phyloP scores from a whole-genome alignment of 2,888 invertebrate species.

The Bombylius major region DNA sequence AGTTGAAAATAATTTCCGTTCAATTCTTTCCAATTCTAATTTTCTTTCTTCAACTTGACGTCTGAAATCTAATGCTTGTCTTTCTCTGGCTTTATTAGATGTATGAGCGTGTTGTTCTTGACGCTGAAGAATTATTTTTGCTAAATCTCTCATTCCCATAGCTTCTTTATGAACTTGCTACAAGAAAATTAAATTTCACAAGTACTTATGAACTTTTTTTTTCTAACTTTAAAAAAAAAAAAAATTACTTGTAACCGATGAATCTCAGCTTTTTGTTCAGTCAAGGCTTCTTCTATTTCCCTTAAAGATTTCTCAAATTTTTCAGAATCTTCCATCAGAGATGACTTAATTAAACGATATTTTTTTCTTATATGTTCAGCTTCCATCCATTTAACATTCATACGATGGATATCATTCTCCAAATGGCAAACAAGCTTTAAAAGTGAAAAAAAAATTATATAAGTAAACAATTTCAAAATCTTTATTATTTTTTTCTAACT shows the following conservation, averaged over 20 bases:
- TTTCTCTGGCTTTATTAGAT: constrained; percentile 52
- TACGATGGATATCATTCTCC: constrained; percentile 70
- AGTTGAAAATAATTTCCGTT: constrained; percentile 61
- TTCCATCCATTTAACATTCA: constrained; percentile 70
- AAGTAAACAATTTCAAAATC: neutral
- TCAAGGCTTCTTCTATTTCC: constrained; percentile 53
- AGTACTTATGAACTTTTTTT: neutral
- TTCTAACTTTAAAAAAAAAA: neutral
- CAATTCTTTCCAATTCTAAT: constrained; percentile 60
- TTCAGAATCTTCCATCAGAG: constrained; percentile 55
- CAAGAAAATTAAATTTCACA: constrained; percentile 4
- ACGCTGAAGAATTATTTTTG: constrained; percentile 51
- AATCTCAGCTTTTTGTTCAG: constrained; percentile 61
- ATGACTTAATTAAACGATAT: constrained; percentile 57
- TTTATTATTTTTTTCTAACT: constrained; percentile 33
- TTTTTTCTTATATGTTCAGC: constrained; percentile 67
- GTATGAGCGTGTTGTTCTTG: constrained; percentile 58
- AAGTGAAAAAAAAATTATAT: neutral
- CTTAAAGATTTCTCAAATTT: constrained; percentile 59
- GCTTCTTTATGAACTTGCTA: constrained; percentile 63
- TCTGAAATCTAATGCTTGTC: constrained; percentile 49
- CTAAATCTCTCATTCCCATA: constrained; percentile 53
- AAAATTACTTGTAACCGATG: constrained; percentile 50
- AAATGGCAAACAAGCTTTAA: constrained; percentile 51
- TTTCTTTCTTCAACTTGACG: constrained; percentile 58